Conservation (phyloP, 37 sponge, comb jelly and placozoan species). For the Beroe forskalii region DNA sequence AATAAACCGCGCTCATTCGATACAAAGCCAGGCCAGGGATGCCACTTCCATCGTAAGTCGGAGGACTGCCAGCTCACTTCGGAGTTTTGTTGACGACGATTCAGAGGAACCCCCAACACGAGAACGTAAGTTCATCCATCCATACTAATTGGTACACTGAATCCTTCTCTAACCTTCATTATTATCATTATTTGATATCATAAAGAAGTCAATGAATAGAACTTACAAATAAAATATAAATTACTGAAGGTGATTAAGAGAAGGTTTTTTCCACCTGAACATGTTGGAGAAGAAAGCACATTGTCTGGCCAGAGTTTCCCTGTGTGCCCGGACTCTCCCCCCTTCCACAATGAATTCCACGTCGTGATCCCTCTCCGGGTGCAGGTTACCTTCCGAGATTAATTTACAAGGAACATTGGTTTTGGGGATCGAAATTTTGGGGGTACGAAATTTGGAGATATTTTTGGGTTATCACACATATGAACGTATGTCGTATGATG, state of each 20-base stretch:
- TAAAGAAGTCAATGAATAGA: too few species aligned
- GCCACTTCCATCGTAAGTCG: not conserved
- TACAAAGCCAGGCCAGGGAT: not conserved
- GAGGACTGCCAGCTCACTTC: not conserved
- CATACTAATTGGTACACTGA: too few species aligned
- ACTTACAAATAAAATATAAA: too few species aligned
- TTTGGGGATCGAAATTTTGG: too few species aligned
- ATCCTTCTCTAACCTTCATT: too few species aligned
- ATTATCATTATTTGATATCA: too few species aligned
- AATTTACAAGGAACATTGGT: too few species aligned
- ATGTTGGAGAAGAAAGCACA: slow-evolving; percentile 61
- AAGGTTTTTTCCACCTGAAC: slow-evolving; percentile 50
- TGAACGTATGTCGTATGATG: too few species aligned
- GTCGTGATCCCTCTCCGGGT: not conserved
- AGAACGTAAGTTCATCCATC: not conserved
- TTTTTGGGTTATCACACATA: too few species aligned
- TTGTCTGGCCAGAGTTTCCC: not conserved
- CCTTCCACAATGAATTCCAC: slow-evolving; percentile 62
- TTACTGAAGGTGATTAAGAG: too few species aligned
- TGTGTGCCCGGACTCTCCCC: not conserved
- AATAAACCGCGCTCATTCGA: not conserved
- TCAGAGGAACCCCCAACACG: not conserved
- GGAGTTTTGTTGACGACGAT: not conserved
- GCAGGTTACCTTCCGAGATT: too few species aligned
- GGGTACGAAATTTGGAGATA: too few species aligned